Evolutionary conservation across 1,140 invertebrate genomes (phyloP).

Genomic region (Archivesica marissinica): DNA sequence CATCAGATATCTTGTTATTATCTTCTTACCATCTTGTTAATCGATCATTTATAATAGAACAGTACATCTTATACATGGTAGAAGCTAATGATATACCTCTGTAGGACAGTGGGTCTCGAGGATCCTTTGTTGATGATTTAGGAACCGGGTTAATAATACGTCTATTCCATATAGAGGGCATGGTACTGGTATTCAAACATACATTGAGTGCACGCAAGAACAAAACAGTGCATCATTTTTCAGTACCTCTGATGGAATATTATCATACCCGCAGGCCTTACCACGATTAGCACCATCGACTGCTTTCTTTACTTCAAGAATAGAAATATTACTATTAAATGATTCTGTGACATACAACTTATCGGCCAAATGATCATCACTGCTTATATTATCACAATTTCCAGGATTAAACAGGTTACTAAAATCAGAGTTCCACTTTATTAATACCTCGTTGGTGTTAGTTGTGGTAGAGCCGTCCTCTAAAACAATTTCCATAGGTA

Average conservation of each 20-base stretch:
- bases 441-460: not conserved
- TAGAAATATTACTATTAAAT: conserved; percentile 16
- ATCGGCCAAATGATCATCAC: not conserved
- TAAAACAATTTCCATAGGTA: conserved; percentile 13
- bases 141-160: too few relatives aligned
- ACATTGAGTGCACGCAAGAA: conserved; percentile 28
- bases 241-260: not conserved
- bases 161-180: not conserved
- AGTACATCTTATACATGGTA: too few relatives aligned
- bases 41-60: too few relatives aligned
- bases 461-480: not conserved
- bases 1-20: too few relatives aligned
- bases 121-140: too few relatives aligned
- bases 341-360: not conserved
- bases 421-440: not conserved
- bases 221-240: conserved; percentile 28
- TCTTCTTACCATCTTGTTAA: too few relatives aligned
- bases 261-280: conserved; percentile 9
- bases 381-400: not conserved
- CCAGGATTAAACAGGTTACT: not conserved
- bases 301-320: conserved; percentile 7
- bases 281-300: not conserved
- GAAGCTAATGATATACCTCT: too few relatives aligned
- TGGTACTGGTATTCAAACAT: conserved; percentile 13
- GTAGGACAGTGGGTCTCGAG: too few relatives aligned